Base-by-base conservation (phyloP, 2,888 invertebrate genomes). In the Harpalus rufipes region DNA sequence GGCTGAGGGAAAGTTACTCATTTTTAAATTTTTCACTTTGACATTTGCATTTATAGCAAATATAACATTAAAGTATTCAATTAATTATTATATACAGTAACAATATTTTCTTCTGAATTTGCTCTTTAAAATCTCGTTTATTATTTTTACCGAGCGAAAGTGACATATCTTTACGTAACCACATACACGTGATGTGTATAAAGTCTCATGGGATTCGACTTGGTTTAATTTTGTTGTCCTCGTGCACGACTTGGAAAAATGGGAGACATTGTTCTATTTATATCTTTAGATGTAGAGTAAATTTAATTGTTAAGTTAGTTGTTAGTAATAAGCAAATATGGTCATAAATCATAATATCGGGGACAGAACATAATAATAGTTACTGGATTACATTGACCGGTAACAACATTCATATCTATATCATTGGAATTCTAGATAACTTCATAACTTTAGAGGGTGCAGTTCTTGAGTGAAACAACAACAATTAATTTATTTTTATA, bases 111-210 rank as follows among this genome's bases (percentile, higher is more conserved):
- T 63, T 63, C 18, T 21, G 3, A 16, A 18, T 18, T 12, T 63
- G 39, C 39, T 32, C 39, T 39, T 68, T 39, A 39, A 65, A 39
- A 63, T 63, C 63, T 63, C 63, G 63, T 21, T 18, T 68, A 68
- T 39, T 68, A 39, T 68, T 68, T 68, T 68, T 68, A 39, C 4
- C 12, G 0, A 68, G 68, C 68, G 68, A 68, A 68, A 68, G 68
- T 68, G 16, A 10, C 25, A 68, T 18, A 25, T 68, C 32, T 12
- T 68, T 68, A 68, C 41, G 39, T 32, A 68, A 68, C 14, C 14
- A 1, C 68, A n/a, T n/a, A 39, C 68, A 68, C 68, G 41, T 68
- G 68, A 68, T 41, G 14, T 5, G 14, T 5, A 68, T 68, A 68
- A 68, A 68, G 25, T 8, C 12, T 25, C 18, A 7, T 16, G 59